Base-by-base conservation (phyloP, 2,113 vertebrate genomes). In the Podarcis cretensis region DNA sequence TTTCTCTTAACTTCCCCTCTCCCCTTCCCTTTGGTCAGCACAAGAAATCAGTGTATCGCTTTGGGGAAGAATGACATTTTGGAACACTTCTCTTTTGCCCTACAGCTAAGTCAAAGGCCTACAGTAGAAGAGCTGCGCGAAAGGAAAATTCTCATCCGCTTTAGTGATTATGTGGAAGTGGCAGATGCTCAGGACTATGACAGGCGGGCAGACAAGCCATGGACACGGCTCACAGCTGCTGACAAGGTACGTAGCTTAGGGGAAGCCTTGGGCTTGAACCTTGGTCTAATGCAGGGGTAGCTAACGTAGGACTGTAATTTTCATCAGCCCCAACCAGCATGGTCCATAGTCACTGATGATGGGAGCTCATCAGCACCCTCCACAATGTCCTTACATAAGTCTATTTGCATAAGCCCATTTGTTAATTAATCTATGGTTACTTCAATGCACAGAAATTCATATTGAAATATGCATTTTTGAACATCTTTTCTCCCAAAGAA, bases 111-210 rank as follows among this genome's bases (percentile, higher is more conserved):
- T 94, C 98, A 99, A 92, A 98, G 99, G 95, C 99, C 99, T 87
- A 99, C 99, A 0, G 99, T 99, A 87, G 98, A 99, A 96, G 98
- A 99, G 91, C 97, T 99, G 68, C 97, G 99, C 75, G 98, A 98
- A 92, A 98, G 98, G 91, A 99, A 99, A 96, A 99, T 99, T 94
- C 98, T 99, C 75, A 99, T 99, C 95, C 98, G 97, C 89, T 99
- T 99, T 97, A 98, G 98, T 2, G 99, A 99, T 96, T 99, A 99
- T 0, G 99, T 99, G 94, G 99, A 99, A 90, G 98, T 99, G 95
- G 98, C 99, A 0, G 98, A 99, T 0, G 99, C 99, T 2, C 98
- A 99, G 96, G 99, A 99, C 95, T 99, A 99, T 0, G 99, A 99
- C 97, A 96, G 99, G 83, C 97, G 99, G 90, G 98, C 99, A 0